Conservation (phyloP, 1,140 invertebrate genomes). For the Whitmania pigra region DNA sequence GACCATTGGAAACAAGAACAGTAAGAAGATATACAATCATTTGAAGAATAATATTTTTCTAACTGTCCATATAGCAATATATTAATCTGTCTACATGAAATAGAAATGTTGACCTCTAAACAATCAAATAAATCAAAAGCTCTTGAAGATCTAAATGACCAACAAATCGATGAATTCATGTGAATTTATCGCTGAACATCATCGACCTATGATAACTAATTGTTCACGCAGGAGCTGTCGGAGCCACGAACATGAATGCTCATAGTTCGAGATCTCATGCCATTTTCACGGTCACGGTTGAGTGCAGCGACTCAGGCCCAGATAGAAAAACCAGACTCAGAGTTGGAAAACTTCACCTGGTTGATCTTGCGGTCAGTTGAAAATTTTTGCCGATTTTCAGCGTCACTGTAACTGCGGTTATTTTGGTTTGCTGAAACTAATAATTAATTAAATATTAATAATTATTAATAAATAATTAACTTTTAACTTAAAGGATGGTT, state of each 20-base stretch:
- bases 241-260: slow-evolving; percentile 71
- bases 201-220: background rate
- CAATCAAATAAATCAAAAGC: background rate
- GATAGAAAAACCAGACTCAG: slow-evolving; percentile 82
- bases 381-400: background rate
- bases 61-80: too few relatives aligned
- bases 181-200: background rate
- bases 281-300: slow-evolving; percentile 86
- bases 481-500: background rate
- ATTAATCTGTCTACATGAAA: too few relatives aligned
- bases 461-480: too few relatives aligned
- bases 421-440: background rate
- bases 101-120: too few relatives aligned
- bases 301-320: slow-evolving; percentile 75
- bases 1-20: slow-evolving; percentile 65
- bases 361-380: slow-evolving; percentile 61
- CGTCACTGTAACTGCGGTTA: background rate
- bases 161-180: background rate
- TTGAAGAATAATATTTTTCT: too few relatives aligned
- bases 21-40: slow-evolving; percentile 44
- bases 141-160: slow-evolving; percentile 54
- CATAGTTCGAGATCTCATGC: slow-evolving; percentile 72
- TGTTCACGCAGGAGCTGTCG: slow-evolving; percentile 39
- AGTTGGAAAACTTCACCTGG: slow-evolving; percentile 86
- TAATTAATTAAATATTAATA: too few relatives aligned